A percentile compares a stretch with the other conserved stretches of the same genome.
These are phyloP conservation scores for Macaria notata DNA, from an alignment of 2,888 invertebrate genomes.

Conservation along the genomic window DNA sequence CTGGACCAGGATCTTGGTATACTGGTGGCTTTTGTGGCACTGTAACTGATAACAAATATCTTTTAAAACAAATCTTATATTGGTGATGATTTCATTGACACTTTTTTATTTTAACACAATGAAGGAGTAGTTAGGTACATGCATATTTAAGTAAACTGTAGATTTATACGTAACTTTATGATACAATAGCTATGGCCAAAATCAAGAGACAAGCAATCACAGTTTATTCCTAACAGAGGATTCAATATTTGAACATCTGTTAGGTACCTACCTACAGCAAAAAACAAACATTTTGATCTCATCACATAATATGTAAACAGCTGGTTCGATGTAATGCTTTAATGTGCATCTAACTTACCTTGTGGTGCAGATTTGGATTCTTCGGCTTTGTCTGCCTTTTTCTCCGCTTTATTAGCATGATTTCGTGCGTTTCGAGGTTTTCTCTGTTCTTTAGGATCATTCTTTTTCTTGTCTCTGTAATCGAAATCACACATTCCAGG, in stretches of 20 bases:
- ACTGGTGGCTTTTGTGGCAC: slow-evolving; percentile 55
- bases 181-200: too few relatives aligned
- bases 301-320: neutral
- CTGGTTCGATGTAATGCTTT: neutral
- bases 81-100: too few relatives aligned
- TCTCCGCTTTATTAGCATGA: slow-evolving; percentile 36
- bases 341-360: slow-evolving; percentile 29
- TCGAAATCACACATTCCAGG: neutral
- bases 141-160: too few relatives aligned
- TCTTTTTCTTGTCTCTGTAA: slow-evolving; percentile 58
- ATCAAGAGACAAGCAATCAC: too few relatives aligned
- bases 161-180: too few relatives aligned
- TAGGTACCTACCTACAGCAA: too few relatives aligned
- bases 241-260: too few relatives aligned
- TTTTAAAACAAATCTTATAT: too few relatives aligned
- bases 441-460: slow-evolving; percentile 68
- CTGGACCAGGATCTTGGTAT: slow-evolving; percentile 63
- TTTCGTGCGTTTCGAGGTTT: slow-evolving; percentile 44
- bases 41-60: slow-evolving; percentile 34
- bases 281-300: too few relatives aligned
- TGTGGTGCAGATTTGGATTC: slow-evolving; percentile 40
- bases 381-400: slow-evolving; percentile 40
- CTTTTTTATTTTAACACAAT: too few relatives aligned
- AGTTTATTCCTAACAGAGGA: too few relatives aligned
- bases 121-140: too few relatives aligned